A percentile compares a stretch with the other conserved stretches of the same genome.
Evolutionary conservation across 2,113 vertebrate species (phyloP).

Genomic region (Leptosomus discolor): DNA sequence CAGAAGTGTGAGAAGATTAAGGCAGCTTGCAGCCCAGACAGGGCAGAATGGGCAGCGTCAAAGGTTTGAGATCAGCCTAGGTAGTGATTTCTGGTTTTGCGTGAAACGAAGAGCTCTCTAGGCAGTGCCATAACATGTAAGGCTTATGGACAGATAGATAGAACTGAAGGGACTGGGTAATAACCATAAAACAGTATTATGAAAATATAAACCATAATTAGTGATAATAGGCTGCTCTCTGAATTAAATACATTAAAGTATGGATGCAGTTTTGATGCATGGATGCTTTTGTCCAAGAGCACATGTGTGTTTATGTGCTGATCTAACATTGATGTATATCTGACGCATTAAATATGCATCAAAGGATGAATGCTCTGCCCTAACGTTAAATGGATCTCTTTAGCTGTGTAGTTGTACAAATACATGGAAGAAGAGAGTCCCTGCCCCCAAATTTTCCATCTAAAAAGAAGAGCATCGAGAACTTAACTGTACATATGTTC

Average conservation of each 20-base stretch:
- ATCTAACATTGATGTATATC: slow-evolving; percentile 29
- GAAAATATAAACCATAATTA: slow-evolving; percentile 60
- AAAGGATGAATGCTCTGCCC: slow-evolving; percentile 4
- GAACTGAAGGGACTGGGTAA: slow-evolving; percentile 45
- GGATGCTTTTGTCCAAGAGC: slow-evolving; percentile 49
- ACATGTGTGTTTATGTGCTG: slow-evolving; percentile 41
- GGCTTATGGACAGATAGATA: slow-evolving; percentile 10
- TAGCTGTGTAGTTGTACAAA: neutral
- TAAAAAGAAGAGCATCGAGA: neutral
- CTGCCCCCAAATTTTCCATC: neutral
- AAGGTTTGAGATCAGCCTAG: neutral
- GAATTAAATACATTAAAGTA: slow-evolving; percentile 51
- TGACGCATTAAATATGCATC: slow-evolving; percentile 6
- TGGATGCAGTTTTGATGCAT: slow-evolving; percentile 45
- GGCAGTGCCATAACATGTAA: neutral
- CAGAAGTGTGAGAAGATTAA: neutral
- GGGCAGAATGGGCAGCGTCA: neutral
- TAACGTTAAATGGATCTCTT: neutral
- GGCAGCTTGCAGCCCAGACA: neutral
- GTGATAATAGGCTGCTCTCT: slow-evolving; percentile 43
- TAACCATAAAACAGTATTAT: slow-evolving; percentile 59
- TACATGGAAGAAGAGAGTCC: neutral
- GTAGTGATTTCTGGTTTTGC: neutral
- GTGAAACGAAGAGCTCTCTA: neutral
- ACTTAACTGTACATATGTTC: neutral